phyloP scores from a whole-genome alignment of 2,888 invertebrate species.

The Leptinotarsa rubiginosa region DNA sequence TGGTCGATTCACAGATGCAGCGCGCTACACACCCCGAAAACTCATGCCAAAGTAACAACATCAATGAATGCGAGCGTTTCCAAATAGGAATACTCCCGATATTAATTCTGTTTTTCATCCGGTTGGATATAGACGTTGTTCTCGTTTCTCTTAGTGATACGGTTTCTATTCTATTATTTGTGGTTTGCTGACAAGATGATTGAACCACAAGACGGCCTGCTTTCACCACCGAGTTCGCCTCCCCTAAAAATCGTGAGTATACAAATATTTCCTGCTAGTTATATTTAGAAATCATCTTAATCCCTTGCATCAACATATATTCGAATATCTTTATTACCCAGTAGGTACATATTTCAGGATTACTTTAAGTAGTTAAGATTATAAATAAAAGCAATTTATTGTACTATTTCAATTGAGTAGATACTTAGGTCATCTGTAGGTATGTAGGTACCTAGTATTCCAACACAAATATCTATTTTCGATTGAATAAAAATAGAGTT shows the following conservation, averaged over 20 bases:
- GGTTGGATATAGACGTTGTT: conserved; percentile 30
- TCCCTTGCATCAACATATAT: no score
- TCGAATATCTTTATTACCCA: no score
- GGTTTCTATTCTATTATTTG: conserved; percentile 7
- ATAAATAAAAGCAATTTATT: no score
- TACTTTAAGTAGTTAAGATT: no score
- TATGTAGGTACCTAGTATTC: no score
- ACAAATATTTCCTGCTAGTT: not conserved
- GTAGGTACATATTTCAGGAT: no score
- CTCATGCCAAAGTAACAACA: conserved; percentile 65
- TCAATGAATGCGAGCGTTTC: conserved; percentile 53
- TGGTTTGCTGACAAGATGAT: conserved; percentile 20
- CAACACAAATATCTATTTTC: conserved; percentile 7
- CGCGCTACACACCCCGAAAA: conserved; percentile 67
- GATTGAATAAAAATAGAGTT: conserved; percentile 6
- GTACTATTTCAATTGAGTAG: no score
- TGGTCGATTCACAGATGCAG: conserved; percentile 68
- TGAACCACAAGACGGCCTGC: conserved; percentile 56
- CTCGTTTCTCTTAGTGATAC: not conserved
- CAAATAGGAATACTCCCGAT: conserved; percentile 52
- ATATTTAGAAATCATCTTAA: no score
- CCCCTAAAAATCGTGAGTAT: conserved; percentile 71
- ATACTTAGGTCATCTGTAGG: no score
- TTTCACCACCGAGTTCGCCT: conserved; percentile 80
- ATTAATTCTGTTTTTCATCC: conserved; percentile 36